These are phyloP conservation scores for Parasteatoda lunata DNA, from an alignment of 2,888 invertebrate species.

Conservation along the genomic window DNA sequence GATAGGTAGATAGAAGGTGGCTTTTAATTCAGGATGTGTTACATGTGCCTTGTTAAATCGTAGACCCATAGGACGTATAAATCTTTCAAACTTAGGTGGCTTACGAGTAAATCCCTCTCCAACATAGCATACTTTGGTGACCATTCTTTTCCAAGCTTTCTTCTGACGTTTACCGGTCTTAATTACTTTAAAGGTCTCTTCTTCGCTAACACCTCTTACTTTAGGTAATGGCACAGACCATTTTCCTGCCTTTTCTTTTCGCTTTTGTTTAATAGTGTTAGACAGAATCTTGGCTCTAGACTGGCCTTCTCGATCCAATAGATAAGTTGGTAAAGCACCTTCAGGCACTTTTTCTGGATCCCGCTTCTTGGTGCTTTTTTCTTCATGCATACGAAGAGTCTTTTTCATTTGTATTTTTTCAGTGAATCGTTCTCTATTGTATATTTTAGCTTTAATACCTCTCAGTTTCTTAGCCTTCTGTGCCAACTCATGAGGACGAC, in stretches of 20 bases:
- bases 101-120: slow-evolving; percentile 99
- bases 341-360: slow-evolving; percentile 84
- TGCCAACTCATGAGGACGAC: slow-evolving; percentile 92
- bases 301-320: slow-evolving; percentile 97
- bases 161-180: slow-evolving; percentile 92
- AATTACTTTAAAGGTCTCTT: slow-evolving; percentile 95
- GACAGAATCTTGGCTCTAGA: slow-evolving; percentile 95
- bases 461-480: slow-evolving; percentile 92
- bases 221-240: slow-evolving; percentile 99
- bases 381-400: slow-evolving; percentile 97
- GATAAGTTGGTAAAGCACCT: slow-evolving; percentile 94
- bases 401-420: slow-evolving; percentile 99
- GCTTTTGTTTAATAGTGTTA: slow-evolving; percentile 99
- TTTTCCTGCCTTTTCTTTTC: slow-evolving; percentile 99
- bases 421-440: slow-evolving; percentile 95
- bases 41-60: slow-evolving; percentile 98
- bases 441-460: slow-evolving; percentile 97
- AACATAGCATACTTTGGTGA: slow-evolving; percentile 97
- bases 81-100: slow-evolving; percentile 98
- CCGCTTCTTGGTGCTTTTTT: slow-evolving; percentile 90
- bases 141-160: slow-evolving; percentile 99
- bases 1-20: slow-evolving; percentile 96
- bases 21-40: slow-evolving; percentile 98
- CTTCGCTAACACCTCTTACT: slow-evolving; percentile 95
- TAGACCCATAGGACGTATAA: slow-evolving; percentile 97